phyloP scores from a whole-genome alignment of 2,797 vertebrate genomes.

The Melanotaenia parkinsoni region DNA sequence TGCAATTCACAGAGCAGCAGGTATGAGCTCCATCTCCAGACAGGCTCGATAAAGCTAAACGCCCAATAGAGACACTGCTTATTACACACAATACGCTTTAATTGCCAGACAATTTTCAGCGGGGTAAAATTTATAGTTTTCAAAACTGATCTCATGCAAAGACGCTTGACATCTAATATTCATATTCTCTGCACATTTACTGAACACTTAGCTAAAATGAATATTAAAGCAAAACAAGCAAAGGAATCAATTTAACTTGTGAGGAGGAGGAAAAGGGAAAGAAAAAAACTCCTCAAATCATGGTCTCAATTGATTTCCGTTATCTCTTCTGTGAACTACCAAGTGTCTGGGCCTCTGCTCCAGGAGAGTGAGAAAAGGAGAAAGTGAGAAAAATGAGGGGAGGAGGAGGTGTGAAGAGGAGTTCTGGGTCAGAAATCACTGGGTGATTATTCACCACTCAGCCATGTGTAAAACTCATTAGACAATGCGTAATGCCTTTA shows the following conservation, averaged over 20 bases:
- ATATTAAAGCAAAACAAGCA: conserved; percentile 84
- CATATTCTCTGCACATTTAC: conserved; percentile 77
- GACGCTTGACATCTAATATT: conserved; percentile 72
- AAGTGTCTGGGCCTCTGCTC: conserved; percentile 66
- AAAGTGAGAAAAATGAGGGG: conserved; percentile 77
- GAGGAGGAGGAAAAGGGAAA: conserved; percentile 35
- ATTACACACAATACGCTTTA: conserved; percentile 77
- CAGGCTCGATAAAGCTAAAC: conserved; percentile 77
- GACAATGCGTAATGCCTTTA: conserved; percentile 98
- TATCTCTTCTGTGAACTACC: conserved; percentile 71
- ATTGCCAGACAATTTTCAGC: conserved; percentile 79
- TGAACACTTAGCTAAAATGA: conserved; percentile 77
- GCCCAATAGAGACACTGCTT: conserved; percentile 66
- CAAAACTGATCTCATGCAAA: conserved; percentile 68
- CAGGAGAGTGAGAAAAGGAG: conserved; percentile 79
- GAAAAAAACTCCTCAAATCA: conserved; percentile 78
- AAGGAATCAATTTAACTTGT: conserved; percentile 79
- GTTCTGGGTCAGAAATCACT: conserved; percentile 85
- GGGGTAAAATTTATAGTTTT: conserved; percentile 74
- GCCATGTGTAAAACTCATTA: conserved; percentile 99
- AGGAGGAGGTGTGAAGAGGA: conserved; percentile 77
- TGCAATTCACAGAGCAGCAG: conserved; percentile 85
- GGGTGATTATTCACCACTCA: conserved; percentile 96
- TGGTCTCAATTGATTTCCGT: conserved; percentile 82
- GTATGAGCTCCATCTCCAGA: conserved; percentile 79